Base-by-base conservation (phyloP, 1,140 invertebrate species). In the Atta cephalotes region DNA sequence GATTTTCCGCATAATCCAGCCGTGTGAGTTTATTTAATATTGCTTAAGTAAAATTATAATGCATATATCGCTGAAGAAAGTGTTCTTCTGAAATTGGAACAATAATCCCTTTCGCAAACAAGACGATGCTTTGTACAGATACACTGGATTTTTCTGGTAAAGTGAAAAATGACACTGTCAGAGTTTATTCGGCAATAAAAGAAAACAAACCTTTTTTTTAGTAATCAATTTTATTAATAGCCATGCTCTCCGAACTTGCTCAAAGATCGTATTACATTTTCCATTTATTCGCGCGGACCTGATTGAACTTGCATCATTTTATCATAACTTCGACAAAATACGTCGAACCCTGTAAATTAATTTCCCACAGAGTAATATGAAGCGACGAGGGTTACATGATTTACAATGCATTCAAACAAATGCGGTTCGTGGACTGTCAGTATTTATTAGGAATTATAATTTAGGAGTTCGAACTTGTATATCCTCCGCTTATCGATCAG, bases 141-240 rank as follows among this genome's bases (percentile, higher is more conserved):
- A 31, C 25, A n/a, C n/a, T 39, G 25, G 51, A 76, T 31, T 39
- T 53, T 7, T 2, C 21, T 28, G 78, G 84, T 89, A 89, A 87
- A 93, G 91, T 92, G 4, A 16, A 16, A 51, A 51, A 4, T 51
- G 49, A 51, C 90, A 90, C 92, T 88, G 21, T 21, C 21, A 21
- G 88, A 66, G 53, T 92, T 92, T 93, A 91, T 93, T 92, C 86
- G 78, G 78, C 74, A 88, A 88, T 90, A 84, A 51, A 51, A 91
- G 77, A 88, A 56, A 89, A 90, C 88, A 91, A 72, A 60, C 65
- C 66, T 35, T 35, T 35, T 35, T 51, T 68, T 76, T 68, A 78
- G 45, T 68, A 77, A 72, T 60, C 49, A 45, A 84, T 78, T 86
- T 81, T 72, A 79, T 87, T 88, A 71, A 84, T 84, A 84, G 58